Percentiles rank a stretch among this genome's conserved stretches.
Conservation (phyloP, 2,113 vertebrate genomes). For the Pyrgilauda ruficollis region DNA sequence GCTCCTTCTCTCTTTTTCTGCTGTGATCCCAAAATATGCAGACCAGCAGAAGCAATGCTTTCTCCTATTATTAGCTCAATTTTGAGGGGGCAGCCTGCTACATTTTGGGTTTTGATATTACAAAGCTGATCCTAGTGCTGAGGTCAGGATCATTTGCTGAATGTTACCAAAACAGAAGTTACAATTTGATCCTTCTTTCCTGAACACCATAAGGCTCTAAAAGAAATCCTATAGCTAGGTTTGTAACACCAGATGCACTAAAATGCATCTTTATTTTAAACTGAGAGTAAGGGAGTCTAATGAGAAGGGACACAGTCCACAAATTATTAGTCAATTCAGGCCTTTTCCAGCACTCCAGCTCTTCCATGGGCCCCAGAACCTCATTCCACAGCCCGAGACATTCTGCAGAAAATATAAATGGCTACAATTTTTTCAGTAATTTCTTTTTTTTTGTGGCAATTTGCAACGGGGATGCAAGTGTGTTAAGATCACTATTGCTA, state of each 20-base stretch:
- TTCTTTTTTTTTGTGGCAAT: background rate
- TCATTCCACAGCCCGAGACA: background rate
- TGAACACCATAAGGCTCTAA: background rate
- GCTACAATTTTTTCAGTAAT: background rate
- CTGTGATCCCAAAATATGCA: background rate
- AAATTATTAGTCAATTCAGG: background rate
- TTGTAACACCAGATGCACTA: background rate
- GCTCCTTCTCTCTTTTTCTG: background rate
- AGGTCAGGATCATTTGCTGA: background rate
- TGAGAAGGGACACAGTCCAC: background rate
- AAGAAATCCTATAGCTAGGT: background rate
- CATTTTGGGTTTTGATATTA: background rate
- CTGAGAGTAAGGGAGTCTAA: background rate
- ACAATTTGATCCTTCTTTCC: background rate
- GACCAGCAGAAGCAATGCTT: background rate
- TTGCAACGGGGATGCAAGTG: background rate
- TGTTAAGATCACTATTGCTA: background rate
- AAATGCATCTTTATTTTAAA: background rate
- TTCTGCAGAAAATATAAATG: background rate
- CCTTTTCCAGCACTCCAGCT: background rate
- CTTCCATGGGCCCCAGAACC: background rate
- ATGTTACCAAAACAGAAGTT: background rate
- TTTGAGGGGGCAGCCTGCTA: background rate
- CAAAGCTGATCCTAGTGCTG: background rate
- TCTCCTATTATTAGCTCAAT: background rate